Evolutionary conservation across 2,888 invertebrate species (phyloP).

Genomic region (Drosophila macrospina): DNA sequence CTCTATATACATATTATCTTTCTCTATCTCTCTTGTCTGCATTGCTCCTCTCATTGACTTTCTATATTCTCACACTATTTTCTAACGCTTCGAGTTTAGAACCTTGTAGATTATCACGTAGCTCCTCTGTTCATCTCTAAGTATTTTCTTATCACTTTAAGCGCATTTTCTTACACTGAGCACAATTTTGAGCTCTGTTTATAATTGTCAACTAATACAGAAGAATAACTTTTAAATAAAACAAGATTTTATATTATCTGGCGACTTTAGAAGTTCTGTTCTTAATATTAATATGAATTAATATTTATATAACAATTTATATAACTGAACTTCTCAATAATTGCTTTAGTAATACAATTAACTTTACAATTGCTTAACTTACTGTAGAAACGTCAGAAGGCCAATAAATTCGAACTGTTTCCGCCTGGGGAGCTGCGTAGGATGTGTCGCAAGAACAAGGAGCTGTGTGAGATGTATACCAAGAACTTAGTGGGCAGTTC

Average conservation of each 20-base stretch:
- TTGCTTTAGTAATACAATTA: too few relatives aligned
- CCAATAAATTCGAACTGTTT: slow-evolving; percentile 58
- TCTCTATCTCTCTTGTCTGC: too few relatives aligned
- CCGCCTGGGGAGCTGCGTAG: slow-evolving; percentile 58
- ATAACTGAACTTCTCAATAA: too few relatives aligned
- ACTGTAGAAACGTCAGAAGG: slow-evolving; percentile 54
- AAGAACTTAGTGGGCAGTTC: slow-evolving; percentile 63
- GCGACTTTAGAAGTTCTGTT: too few relatives aligned
- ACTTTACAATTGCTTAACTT: not conserved
- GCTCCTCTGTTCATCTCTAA: not conserved
- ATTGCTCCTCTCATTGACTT: too few relatives aligned
- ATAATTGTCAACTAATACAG: too few relatives aligned
- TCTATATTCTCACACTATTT: not conserved
- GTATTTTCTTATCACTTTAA: not conserved
- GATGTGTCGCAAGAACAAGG: slow-evolving; percentile 53
- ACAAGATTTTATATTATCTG: too few relatives aligned
- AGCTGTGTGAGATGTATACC: slow-evolving; percentile 61
- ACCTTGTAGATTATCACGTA: not conserved
- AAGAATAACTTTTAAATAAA: too few relatives aligned
- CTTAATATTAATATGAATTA: too few relatives aligned
- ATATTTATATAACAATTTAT: too few relatives aligned
- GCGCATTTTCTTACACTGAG: not conserved
- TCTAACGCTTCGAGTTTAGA: not conserved
- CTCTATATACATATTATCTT: too few relatives aligned
- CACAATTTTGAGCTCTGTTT: not conserved